Base-by-base conservation (phyloP, 2,797 vertebrate species). In the Typhlichthys subterraneus region DNA sequence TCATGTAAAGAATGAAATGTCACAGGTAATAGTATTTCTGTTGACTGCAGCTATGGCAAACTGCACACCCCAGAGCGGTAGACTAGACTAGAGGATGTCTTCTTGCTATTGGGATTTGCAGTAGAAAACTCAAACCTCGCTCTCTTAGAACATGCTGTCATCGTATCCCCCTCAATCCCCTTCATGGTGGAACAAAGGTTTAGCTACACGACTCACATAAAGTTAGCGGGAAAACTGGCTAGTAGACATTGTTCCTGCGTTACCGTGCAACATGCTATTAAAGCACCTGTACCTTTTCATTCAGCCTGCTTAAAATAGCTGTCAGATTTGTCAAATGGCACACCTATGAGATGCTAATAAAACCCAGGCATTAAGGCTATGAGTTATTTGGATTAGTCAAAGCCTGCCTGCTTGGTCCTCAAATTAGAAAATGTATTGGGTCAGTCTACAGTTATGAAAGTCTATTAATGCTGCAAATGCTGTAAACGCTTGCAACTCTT, bases 311-410 rank as follows among this genome's bases (percentile, higher is more conserved):
- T 87, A 74, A 84, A 89, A 82, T 66, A 87, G 72, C 83, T 90
- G 89, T 92, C 90, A 89, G 81, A 90, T 91, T 89, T 87, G 85
- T 92, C 88, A 85, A 88, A 91, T 89, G 89, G 89, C 90, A 88
- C 85, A 88, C 84, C 89, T 90, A 88, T 91, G 91, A 91, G 87
- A 78, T 79, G 78, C 85, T 88, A 85, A 89, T 90, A 89, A 88
- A 85, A 89, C 75, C 75, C 84, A 8, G 3, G 38, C 1, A 42
- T 7, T 9, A 42, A 23, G 23, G 23, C 23, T 23, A 23, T 23
- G 23, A 23, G 23, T 23, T 23, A 23, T 23, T 23, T 23, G 23
- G 23, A 23, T 23, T 23, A 23, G 23, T 23, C 23, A 23, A 23
- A 23, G 23, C 23, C 23, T 23, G 23, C 23, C 23, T 23, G 23